These are phyloP conservation scores for Drosophila ezoana DNA, from an alignment of 2,888 invertebrate species.

Conservation along the genomic window DNA sequence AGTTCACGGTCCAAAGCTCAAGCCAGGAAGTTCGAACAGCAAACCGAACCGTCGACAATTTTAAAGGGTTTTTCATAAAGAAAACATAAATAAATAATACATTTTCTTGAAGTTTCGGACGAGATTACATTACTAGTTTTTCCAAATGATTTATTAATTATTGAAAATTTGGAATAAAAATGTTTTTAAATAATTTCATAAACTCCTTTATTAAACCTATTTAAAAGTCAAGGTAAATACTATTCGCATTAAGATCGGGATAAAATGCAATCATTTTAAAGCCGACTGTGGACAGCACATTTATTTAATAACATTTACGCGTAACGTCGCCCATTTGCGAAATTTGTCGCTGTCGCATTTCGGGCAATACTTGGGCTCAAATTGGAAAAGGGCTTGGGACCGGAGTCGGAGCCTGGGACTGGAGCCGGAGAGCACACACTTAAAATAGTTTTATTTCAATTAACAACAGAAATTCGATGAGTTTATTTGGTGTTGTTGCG, in stretches of 20 bases:
- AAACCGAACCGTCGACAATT: too few relatives aligned
- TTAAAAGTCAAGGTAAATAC: background rate
- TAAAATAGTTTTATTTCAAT: slow-evolving; percentile 79
- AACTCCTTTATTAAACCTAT: background rate
- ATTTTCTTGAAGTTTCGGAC: too few relatives aligned
- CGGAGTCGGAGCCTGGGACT: background rate
- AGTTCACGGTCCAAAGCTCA: too few relatives aligned
- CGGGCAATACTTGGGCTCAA: slow-evolving; percentile 12
- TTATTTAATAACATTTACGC: slow-evolving; percentile 42
- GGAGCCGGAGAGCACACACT: slow-evolving; percentile 38
- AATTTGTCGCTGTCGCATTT: slow-evolving; percentile 32
- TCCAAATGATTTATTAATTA: too few relatives aligned
- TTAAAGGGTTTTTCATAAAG: too few relatives aligned
- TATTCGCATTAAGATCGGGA: background rate
- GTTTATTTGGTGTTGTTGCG: slow-evolving; percentile 76
- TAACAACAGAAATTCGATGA: slow-evolving; percentile 80
- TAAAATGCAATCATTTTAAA: slow-evolving; percentile 11
- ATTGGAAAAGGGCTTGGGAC: slow-evolving; percentile 1
- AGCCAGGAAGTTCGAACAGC: too few relatives aligned
- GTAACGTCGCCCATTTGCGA: slow-evolving; percentile 22
- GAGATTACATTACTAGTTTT: too few relatives aligned
- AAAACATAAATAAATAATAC: too few relatives aligned
- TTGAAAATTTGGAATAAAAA: too few relatives aligned
- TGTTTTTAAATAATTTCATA: background rate
- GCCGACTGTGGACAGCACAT: slow-evolving; percentile 4